Percentiles rank a stretch among this genome's conserved stretches.
Conservation (phyloP, 2,113 vertebrate species). For the Dicerorhinus sumatrensis region DNA sequence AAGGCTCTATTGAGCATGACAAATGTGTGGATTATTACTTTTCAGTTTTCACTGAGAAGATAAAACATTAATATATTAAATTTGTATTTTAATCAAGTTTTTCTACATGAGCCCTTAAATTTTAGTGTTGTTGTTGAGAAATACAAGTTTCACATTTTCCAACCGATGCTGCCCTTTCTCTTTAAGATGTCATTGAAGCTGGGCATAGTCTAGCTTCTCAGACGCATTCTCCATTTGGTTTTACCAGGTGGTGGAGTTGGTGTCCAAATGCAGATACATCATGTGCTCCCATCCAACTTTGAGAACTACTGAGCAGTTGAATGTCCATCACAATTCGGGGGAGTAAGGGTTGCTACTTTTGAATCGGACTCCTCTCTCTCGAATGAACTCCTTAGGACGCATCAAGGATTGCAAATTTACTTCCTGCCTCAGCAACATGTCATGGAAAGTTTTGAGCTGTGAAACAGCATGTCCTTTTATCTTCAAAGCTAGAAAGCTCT, state of each 20-base stretch:
- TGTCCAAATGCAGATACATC: fast-evolving
- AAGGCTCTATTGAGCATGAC: constrained; percentile 61
- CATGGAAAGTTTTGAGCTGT: constrained; percentile 71
- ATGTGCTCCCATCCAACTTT: neutral
- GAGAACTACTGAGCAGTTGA: fast-evolving
- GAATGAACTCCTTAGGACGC: neutral
- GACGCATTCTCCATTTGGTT: neutral
- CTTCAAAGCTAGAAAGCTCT: constrained; percentile 78
- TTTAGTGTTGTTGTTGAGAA: neutral
- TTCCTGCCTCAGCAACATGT: constrained; percentile 53
- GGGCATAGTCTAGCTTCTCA: neutral
- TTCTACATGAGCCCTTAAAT: constrained; percentile 41
- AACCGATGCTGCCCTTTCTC: neutral
- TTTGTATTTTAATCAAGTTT: constrained; percentile 66
- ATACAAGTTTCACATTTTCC: neutral
- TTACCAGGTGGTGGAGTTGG: fast-evolving
- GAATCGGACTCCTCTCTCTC: neutral
- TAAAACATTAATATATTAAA: constrained; percentile 71
- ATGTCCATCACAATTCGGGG: neutral
- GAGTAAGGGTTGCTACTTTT: neutral
- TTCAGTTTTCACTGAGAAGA: constrained; percentile 52
- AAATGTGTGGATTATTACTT: constrained; percentile 42
- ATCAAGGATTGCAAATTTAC: neutral
- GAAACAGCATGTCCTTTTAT: constrained; percentile 71
- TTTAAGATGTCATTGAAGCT: neutral